Evolutionary conservation across 2,113 vertebrate species (phyloP).

Genomic region (Myotis brandtii): DNA sequence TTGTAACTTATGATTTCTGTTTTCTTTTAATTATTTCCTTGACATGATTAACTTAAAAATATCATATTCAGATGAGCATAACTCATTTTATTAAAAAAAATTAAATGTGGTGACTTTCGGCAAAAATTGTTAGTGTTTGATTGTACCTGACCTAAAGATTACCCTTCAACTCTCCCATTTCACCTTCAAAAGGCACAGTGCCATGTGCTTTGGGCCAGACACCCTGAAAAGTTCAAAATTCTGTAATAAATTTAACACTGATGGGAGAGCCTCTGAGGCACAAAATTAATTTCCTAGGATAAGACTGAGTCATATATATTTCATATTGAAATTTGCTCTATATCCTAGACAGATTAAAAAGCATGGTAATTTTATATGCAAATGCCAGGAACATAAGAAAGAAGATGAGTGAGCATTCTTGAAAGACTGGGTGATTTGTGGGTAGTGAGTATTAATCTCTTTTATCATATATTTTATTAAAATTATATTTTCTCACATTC

Average conservation of each 20-base stretch:
- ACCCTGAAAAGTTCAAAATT: background rate
- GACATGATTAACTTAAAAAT: constrained; percentile 5
- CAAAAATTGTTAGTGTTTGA: background rate
- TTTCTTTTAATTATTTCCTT: constrained; percentile 51
- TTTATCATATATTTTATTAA: background rate
- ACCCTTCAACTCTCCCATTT: background rate
- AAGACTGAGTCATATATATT: background rate
- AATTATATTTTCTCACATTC: constrained; percentile 28
- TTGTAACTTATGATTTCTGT: background rate
- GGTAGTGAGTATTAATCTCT: background rate
- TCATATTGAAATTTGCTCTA: background rate
- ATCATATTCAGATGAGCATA: background rate
- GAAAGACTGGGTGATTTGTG: background rate
- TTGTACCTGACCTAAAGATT: background rate
- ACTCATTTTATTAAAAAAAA: background rate
- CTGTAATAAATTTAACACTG: background rate
- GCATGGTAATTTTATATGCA: background rate
- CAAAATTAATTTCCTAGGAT: background rate
- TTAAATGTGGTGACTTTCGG: background rate
- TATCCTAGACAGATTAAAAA: background rate
- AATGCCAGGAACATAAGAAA: background rate
- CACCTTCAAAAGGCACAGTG: background rate
- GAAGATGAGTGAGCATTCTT: background rate
- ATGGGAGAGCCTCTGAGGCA: background rate
- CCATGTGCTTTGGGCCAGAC: background rate